Base-by-base conservation (phyloP, 2,113 vertebrate species). In the Mugil cephalus region DNA sequence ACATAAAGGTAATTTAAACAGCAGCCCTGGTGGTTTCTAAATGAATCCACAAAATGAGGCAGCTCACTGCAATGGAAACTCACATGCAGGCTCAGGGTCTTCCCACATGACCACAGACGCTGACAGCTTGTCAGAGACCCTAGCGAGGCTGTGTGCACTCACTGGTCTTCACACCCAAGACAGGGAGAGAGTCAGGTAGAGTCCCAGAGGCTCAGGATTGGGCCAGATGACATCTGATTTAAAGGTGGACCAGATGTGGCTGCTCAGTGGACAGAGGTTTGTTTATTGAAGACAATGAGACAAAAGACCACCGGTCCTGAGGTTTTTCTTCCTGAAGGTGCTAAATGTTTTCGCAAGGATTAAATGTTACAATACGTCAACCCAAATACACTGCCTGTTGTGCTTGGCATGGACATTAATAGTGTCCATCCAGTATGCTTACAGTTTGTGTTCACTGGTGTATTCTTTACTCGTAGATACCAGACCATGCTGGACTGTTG, bases 401-500 rank as follows among this genome's bases (percentile, higher is more conserved):
- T 0, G 63, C 38, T 66, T 40, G 15, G 46, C 52, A 2, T 55
- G 15, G 18, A 2, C 3, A 38, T 47, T 38, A 17, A n/a, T 21
- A 30, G 8, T 13, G 35, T 42, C 10, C 10, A 8, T 45, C 43
- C 47, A 30, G 4, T 12, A 4, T 59, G 43, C 15, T 50, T 6
- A 21, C 18, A 45, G 19, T 36, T 13, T 59, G 19, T 50, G 42
- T 48, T 74, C 59, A 80, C 5, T 14, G 52, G 8, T 69, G 19
- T 62, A 4, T 79, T 74, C 45, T 85, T 67, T 69, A 7, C 63
- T 58, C 42, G 35, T 40, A 96, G 95, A 88, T 98, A 98, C 85
- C 95, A 97, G 89, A 97, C 96, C 21, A 98, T 98, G 96, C 88
- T 98, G 91, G 95, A 97, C 51, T 97, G 97, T 73, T 98, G 97